These are phyloP conservation scores for Caranx ignobilis DNA, from an alignment of 2,113 vertebrate species.

Conservation along the genomic window DNA sequence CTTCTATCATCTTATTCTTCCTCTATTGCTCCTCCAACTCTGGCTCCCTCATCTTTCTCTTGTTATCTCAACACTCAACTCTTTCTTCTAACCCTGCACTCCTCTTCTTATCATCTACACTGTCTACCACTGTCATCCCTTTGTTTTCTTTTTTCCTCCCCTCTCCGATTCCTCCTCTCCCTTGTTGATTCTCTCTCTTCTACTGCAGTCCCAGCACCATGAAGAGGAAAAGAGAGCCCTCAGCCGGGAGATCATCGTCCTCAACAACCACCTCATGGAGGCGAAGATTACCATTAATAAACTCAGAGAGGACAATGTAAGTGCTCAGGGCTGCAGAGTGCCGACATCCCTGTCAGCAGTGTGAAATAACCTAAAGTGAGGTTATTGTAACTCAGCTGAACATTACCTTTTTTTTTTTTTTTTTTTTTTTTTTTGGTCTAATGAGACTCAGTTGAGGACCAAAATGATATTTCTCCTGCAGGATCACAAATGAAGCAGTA, in stretches of 20 bases:
- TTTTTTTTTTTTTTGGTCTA: conserved; percentile 2
- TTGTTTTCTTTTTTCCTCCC: background rate
- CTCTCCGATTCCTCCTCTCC: background rate
- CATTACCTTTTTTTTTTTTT: conserved; percentile 9
- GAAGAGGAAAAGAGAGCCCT: conserved; percentile 96
- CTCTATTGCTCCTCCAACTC: conserved; percentile 47
- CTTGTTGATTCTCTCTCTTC: conserved; percentile 18
- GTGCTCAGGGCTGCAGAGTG: conserved; percentile 68
- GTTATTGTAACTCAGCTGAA: background rate
- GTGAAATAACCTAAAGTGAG: conserved; percentile 4
- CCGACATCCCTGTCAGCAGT: background rate
- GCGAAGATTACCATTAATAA: conserved; percentile 97
- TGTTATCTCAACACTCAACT: conserved; percentile 39
- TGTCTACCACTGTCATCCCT: conserved; percentile 3
- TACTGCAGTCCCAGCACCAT: conserved; percentile 90
- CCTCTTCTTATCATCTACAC: conserved; percentile 23
- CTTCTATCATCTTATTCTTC: conserved; percentile 52
- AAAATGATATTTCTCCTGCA: conserved; percentile 8
- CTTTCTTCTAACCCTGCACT: conserved; percentile 26
- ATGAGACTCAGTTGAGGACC: background rate
- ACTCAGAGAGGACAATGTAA: conserved; percentile 96
- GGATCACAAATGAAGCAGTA: conserved; percentile 14
- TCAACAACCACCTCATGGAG: conserved; percentile 97
- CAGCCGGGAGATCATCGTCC: conserved; percentile 94
- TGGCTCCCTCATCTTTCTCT: conserved; percentile 32